Conservation (phyloP, 2,888 invertebrate genomes). For the Epistrophe grossulariae region DNA sequence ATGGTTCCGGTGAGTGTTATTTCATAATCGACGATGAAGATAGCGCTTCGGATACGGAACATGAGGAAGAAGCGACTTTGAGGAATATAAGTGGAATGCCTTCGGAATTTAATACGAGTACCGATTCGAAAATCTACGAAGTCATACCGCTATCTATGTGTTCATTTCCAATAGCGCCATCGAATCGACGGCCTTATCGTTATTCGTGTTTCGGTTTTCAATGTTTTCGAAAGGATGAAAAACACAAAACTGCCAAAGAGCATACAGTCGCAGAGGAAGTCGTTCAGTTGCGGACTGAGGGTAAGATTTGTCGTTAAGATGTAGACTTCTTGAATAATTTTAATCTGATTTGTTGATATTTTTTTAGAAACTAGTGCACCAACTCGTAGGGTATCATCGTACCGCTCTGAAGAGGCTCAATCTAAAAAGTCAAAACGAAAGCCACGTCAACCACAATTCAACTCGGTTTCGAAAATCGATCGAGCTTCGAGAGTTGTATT, state of each 20-base stretch:
- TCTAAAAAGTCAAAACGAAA: slow-evolving; percentile 81
- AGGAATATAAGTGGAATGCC: slow-evolving; percentile 76
- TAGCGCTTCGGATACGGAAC: slow-evolving; percentile 87
- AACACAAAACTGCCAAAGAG: slow-evolving; percentile 78
- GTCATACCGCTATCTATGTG: slow-evolving; percentile 88
- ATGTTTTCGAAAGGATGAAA: slow-evolving; percentile 76
- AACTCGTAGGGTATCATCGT: slow-evolving; percentile 80
- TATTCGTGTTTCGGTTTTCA: slow-evolving; percentile 78
- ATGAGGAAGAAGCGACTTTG: slow-evolving; percentile 81
- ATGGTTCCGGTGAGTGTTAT: slow-evolving; percentile 91
- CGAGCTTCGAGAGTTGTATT: slow-evolving; percentile 90
- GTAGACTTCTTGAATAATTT: neutral
- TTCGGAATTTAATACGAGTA: slow-evolving; percentile 81
- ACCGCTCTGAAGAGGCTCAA: slow-evolving; percentile 81
- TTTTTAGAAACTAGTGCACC: slow-evolving; percentile 51
- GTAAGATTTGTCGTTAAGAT: slow-evolving; percentile 55
- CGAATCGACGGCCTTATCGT: slow-evolving; percentile 74
- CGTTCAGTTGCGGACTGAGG: slow-evolving; percentile 80
- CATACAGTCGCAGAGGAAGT: slow-evolving; percentile 80
- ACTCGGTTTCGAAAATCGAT: slow-evolving; percentile 93
- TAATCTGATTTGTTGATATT: slow-evolving; percentile 7
- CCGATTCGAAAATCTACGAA: slow-evolving; percentile 84
- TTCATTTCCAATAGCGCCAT: slow-evolving; percentile 84
- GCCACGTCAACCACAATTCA: slow-evolving; percentile 86
- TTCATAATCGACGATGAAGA: slow-evolving; percentile 87